Base-by-base conservation (phyloP, 2,797 vertebrate genomes). In the Liparis tanakae region DNA sequence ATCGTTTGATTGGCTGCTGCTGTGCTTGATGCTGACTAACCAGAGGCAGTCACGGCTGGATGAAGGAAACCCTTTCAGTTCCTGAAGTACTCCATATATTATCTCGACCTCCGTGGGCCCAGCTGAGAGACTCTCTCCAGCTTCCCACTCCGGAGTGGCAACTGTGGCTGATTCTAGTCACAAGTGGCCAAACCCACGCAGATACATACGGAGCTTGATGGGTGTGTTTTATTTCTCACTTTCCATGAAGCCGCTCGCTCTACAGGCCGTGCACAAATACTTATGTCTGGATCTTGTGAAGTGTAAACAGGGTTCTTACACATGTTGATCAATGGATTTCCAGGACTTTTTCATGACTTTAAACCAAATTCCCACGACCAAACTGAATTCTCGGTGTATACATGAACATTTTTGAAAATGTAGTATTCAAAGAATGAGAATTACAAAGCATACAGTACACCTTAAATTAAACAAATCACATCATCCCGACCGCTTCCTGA, bases 151-250 rank as follows among this genome's bases (percentile, higher is more conserved):
- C 34, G 48, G 30, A 84, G 71, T 62, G 72, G 55, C 66, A 86
- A 86, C 84, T 90, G 79, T 88, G 87, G 78, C 82, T 89, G 37
- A 87, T 87, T 86, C 80, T 25, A 79, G 85, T 66, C 78, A 70
- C 78, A 82, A 76, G 25, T 83, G 81, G 65, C 85, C 72, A 55
- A 81, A 84, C 73, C 50, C 67, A 43, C 55, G 67, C 78, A 85
- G 79, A 81, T 82, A 57, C 4, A 72, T 56, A 43, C 60, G 20
- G 30, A 56, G 59, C 70, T 80, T 67, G 65, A 83, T 72, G 66
- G 62, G 74, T 44, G 77, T 55, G 82, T 72, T 84, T 79, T 59
- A 77, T 70, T 75, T 74, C 69, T 69, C 80, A 83, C 67, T 80
- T 85, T 85, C 20, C 80, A 72, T 60, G 25, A 85, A 74, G 67